These are phyloP conservation scores for Pyrocephalus nanus DNA, from an alignment of 2,797 vertebrate genomes.

Conservation along the genomic window DNA sequence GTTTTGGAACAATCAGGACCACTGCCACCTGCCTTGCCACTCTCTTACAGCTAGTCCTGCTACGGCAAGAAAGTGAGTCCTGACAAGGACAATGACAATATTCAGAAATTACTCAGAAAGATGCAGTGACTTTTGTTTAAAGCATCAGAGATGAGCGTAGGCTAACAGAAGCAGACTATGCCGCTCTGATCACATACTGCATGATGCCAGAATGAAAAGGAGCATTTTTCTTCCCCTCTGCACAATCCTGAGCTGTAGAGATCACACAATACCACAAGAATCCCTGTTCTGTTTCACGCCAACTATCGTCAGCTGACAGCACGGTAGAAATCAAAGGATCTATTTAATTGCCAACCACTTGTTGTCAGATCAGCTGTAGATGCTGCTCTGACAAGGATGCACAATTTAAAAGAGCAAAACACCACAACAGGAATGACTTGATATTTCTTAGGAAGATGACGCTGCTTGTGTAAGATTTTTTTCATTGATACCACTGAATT, in stretches of 20 bases:
- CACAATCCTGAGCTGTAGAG: not conserved
- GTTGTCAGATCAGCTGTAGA: not conserved
- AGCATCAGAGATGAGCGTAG: not conserved
- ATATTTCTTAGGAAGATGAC: not conserved
- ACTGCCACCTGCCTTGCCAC: not conserved
- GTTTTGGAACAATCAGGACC: not conserved
- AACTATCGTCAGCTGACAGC: not conserved
- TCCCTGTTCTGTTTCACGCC: not conserved
- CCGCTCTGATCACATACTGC: not conserved
- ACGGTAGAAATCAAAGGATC: not conserved
- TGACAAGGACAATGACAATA: not conserved
- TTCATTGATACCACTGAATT: not conserved
- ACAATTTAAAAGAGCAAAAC: not conserved
- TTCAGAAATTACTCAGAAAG: not conserved
- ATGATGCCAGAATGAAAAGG: not conserved
- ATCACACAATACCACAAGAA: constrained; percentile 5
- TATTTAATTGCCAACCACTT: constrained; percentile 11
- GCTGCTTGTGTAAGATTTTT: not conserved
- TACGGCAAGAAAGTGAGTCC: not conserved
- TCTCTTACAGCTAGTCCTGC: not conserved
- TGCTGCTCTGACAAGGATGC: not conserved
- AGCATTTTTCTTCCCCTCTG: not conserved
- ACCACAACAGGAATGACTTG: not conserved
- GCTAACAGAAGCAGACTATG: not conserved
- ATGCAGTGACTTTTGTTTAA: not conserved